Base-by-base conservation (phyloP, 2,888 invertebrate species). In the Acleris emargana region DNA sequence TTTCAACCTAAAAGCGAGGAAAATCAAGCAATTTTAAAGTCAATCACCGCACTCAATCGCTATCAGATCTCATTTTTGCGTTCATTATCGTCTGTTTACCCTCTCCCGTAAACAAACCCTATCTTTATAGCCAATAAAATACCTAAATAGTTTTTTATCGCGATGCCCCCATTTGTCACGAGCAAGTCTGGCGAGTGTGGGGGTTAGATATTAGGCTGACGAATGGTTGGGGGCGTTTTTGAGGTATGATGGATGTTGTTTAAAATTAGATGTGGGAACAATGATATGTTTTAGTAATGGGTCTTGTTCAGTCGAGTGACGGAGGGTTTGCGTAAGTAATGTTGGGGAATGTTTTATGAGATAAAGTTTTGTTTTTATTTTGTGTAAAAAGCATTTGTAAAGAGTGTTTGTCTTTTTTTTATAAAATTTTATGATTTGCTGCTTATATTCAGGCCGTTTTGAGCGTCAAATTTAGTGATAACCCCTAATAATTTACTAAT, bases 131-230 rank as follows among this genome's bases (percentile, higher is more conserved):
- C 74, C 81, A 79, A 83, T 86, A 85, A 83, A 84, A 75, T 68
- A 74, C 73, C 79, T 83, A 81, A 84, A 86, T 85, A 84, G 84
- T 83, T 84, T 82, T 84, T 80, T 83, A 83, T 83, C 77, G 79
- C 73, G 72, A 49, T 53, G 58, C 28, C 79, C 78, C 83, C 84
- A 82, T 82, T 82, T 81, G 83, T 83, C 82, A 82, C 76, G 68
- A 79, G 81, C 81, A 79, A 82, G 75, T 64, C 18, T 50, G 67
- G 58, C 49, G 20, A 51, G 32, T 55, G 57, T 58, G 51, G 51
- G 63, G 59, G 62, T 62, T 62, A 55, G 61, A 53, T 58, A 58
- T 63, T 49, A 18, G 58, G 64, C 58, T 59, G 64, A 64, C 64
- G 53, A 64, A 64, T 59, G 58, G 58, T 52, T 54, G 25, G 58